Conservation (phyloP, 2,113 vertebrate genomes). For the Eublepharis macularius region DNA sequence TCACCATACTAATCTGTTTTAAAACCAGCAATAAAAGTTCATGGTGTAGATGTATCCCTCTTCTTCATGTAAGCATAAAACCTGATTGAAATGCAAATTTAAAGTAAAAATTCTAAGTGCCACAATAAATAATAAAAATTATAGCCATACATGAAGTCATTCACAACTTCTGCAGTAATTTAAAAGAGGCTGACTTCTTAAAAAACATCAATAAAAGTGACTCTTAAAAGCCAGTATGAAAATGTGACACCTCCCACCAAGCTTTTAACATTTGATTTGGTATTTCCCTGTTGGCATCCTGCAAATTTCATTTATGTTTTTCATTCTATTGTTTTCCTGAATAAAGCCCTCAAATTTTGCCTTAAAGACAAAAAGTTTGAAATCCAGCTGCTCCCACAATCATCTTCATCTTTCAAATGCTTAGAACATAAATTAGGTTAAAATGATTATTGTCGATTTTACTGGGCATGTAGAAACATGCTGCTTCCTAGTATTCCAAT, state of each 20-base stretch:
- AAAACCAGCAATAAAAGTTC: constrained; percentile 15
- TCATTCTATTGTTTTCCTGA: constrained; percentile 32
- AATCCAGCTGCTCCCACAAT: constrained; percentile 41
- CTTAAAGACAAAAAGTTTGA: constrained; percentile 50
- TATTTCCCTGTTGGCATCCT: constrained; percentile 21
- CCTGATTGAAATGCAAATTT: constrained; percentile 37
- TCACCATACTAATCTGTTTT: constrained; percentile 3
- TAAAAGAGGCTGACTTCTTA: constrained; percentile 17
- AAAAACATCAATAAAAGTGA: neutral
- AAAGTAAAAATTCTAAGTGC: constrained; percentile 7
- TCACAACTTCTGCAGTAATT: constrained; percentile 31
- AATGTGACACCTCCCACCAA: constrained; percentile 1
- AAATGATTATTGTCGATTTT: constrained; percentile 60
- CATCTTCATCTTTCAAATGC: constrained; percentile 54
- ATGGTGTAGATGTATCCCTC: neutral
- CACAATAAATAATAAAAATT: constrained; percentile 47
- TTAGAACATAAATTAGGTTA: constrained; percentile 56
- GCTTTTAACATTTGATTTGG: constrained; percentile 21
- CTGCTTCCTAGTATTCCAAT: constrained; percentile 52
- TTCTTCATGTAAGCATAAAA: constrained; percentile 5
- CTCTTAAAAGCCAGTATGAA: constrained; percentile 4
- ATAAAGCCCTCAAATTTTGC: constrained; percentile 45
- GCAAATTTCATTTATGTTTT: constrained; percentile 44
- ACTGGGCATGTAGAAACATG: constrained; percentile 39
- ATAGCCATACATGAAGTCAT: neutral